phyloP scores from a whole-genome alignment of 1,140 invertebrate species.

The Solenopsis fugax region DNA sequence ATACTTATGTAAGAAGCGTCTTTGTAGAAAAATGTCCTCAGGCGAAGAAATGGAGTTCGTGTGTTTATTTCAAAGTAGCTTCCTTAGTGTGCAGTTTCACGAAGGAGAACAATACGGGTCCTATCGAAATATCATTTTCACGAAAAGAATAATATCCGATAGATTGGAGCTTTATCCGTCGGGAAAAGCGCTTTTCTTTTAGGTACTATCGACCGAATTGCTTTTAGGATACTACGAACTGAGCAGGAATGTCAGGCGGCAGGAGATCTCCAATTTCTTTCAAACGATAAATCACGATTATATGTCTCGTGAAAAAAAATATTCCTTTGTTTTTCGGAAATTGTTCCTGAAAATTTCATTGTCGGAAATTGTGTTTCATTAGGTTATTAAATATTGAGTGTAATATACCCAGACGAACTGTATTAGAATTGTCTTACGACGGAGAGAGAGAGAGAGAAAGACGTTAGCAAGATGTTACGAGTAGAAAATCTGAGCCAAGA shows the following conservation, averaged over 20 bases:
- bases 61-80: slow-evolving; percentile 59
- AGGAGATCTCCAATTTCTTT: slow-evolving; percentile 40
- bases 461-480: not conserved
- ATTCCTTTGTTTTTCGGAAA: not conserved
- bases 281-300: slow-evolving; percentile 43
- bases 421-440: slow-evolving; percentile 1
- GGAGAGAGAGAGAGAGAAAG: not conserved
- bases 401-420: not conserved
- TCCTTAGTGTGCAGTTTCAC: slow-evolving; percentile 41
- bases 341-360: slow-evolving; percentile 25
- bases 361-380: not conserved
- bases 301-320: slow-evolving; percentile 27
- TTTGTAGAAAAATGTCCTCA: slow-evolving; percentile 44
- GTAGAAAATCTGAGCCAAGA: slow-evolving; percentile 30
- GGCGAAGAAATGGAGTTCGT: slow-evolving; percentile 44
- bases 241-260: slow-evolving; percentile 18
- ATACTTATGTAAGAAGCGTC: slow-evolving; percentile 28
- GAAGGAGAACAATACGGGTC: slow-evolving; percentile 25
- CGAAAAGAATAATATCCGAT: slow-evolving; percentile 54
- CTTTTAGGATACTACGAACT: slow-evolving; percentile 38
- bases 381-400: slow-evolving; percentile 13
- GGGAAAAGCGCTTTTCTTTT: slow-evolving; percentile 45
- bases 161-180: slow-evolving; percentile 38
- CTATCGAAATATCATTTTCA: slow-evolving; percentile 61
- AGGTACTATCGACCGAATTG: slow-evolving; percentile 44